Evolutionary conservation across 30 jellyfish, hydroid and myxozoan genomes (phyloP), one percentile per base, ranked within the genome.

Genomic region (Hydractinia symbiolongicarpus): DNA sequence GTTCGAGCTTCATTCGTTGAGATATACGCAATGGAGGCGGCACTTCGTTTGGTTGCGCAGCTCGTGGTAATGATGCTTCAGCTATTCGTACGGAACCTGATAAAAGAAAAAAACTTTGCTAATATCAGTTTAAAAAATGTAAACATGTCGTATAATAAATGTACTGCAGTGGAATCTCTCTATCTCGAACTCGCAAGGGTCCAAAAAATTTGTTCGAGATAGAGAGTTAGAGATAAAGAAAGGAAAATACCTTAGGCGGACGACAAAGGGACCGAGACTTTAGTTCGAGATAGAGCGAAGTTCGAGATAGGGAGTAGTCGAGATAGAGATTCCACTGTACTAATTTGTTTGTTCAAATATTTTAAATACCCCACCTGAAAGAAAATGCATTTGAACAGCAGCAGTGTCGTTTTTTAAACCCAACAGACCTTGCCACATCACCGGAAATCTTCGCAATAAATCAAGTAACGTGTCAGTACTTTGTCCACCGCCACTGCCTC

Each of bases 381-480:
- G 73, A 69, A 77, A 88, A 80, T 93, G 98, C 98, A 93, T 93
- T 76, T 93, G 98, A 15, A 93, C 95, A 5, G 98, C 98, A 57
- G 98, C 98, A n/a, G 98, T 81, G 73, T 93, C 95, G 58, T 93
- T 86, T 85, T 93, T 93, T 78, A 93, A 77, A 30, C 96, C 98
- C 68, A 93, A 82, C 77, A 93, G 66, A 9, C 98, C 98, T 75
- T 93, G 98, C 98, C 98, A 93, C 96, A 93, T 93, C 56, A 93
- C 98, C 9, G 98, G 98, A 64, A 82, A 93, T 82, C 98, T 50
- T 30, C 96, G 80, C 61, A 93, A 86, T 70, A 93, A 73, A 78
- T 93, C 98, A 76, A 93, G 83, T 84, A 93, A 66, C 21, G 98
- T 87, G 73, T 93, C 95, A 53, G 96, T 88, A 79, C 82, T 93